These are phyloP conservation scores for Metalampra italica DNA, from an alignment of 2,888 invertebrate genomes.

Conservation along the genomic window DNA sequence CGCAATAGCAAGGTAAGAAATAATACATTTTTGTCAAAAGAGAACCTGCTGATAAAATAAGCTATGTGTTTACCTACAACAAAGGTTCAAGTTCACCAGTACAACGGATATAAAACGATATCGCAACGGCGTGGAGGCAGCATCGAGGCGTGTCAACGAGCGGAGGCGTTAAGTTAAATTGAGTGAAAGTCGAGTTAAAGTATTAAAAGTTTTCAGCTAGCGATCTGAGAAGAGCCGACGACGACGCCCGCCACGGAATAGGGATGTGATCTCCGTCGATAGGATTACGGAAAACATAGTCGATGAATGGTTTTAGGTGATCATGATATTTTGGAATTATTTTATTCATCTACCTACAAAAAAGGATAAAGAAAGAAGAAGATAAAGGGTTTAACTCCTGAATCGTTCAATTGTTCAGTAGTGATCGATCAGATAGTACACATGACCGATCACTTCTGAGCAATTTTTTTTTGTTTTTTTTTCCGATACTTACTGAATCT, in stretches of 20 bases:
- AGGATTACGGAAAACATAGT: conserved; percentile 11
- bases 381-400: too few relatives aligned
- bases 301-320: conserved; percentile 10
- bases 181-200: conserved; percentile 77
- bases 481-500: too few relatives aligned
- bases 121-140: conserved; percentile 46
- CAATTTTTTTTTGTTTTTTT: too few relatives aligned
- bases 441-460: too few relatives aligned
- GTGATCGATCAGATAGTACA: too few relatives aligned
- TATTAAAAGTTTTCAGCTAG: conserved; percentile 77
- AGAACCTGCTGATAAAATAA: too few relatives aligned
- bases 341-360: too few relatives aligned
- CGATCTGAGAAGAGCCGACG: conserved; percentile 60
- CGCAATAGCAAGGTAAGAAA: too few relatives aligned
- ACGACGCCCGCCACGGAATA: conserved; percentile 37
- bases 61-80: not conserved
- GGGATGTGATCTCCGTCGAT: conserved; percentile 15
- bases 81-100: conserved; percentile 16
- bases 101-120: conserved; percentile 61
- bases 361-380: too few relatives aligned
- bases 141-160: conserved; percentile 64
- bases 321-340: too few relatives aligned
- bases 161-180: conserved; percentile 67
- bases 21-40: too few relatives aligned
- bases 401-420: too few relatives aligned